A percentile compares a stretch with the other conserved stretches of the same genome.
Conservation (phyloP, 2,797 vertebrate species). For the Phrynocephalus guinanensis region DNA sequence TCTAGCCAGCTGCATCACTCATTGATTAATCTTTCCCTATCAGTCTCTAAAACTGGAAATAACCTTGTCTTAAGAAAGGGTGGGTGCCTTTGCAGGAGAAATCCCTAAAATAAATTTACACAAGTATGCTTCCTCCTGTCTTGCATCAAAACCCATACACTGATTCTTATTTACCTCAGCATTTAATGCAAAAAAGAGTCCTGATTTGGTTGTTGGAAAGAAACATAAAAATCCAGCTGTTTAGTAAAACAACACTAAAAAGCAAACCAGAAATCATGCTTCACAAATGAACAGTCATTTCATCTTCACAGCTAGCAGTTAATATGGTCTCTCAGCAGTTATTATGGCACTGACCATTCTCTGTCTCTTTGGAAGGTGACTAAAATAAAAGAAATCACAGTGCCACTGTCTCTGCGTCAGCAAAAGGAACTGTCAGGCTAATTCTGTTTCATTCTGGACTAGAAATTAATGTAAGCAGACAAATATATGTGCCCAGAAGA, state of each 20-base stretch:
- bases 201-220: background rate
- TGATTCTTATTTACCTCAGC: too few relatives aligned
- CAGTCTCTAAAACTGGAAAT: background rate
- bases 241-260: background rate
- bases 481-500: background rate
- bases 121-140: background rate
- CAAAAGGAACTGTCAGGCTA: constrained; percentile 21
- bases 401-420: constrained; percentile 15
- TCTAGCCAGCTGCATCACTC: too few relatives aligned
- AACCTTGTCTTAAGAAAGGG: background rate
- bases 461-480: constrained; percentile 7
- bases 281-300: background rate
- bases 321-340: background rate
- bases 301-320: background rate
- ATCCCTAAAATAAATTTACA: too few relatives aligned
- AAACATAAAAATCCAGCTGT: background rate
- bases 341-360: background rate
- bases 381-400: background rate
- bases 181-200: background rate
- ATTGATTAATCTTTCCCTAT: background rate
- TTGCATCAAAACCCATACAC: background rate
- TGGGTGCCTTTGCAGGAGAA: too few relatives aligned
- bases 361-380: background rate
- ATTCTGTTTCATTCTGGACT: background rate
- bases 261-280: background rate